phyloP scores from a whole-genome alignment of 53 echinoderm and acorn worm genomes.

The Zoroaster sp. region DNA sequence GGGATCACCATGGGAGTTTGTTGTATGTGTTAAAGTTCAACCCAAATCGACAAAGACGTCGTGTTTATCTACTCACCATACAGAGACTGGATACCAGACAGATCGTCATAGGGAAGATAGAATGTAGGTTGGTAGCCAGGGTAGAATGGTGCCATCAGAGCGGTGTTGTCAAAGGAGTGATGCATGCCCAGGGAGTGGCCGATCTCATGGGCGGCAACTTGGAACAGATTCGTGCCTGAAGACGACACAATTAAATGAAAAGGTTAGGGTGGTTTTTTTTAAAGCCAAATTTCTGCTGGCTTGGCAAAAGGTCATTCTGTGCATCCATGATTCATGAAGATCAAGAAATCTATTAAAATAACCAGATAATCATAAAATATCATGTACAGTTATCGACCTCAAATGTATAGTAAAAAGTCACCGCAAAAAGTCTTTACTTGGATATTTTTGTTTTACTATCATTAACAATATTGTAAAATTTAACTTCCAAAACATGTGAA shows the following conservation, averaged over 20 bases:
- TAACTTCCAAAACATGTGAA: too few relatives aligned
- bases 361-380: background rate
- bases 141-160: slow-evolving; percentile 94
- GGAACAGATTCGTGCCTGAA: slow-evolving; percentile 80
- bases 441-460: background rate
- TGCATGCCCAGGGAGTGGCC: slow-evolving; percentile 90
- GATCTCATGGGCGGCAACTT: slow-evolving; percentile 98
- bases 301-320: too few relatives aligned
- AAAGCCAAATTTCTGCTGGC: too few relatives aligned
- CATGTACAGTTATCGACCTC: background rate
- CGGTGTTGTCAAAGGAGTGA: slow-evolving; percentile 68
- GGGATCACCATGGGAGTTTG: too few relatives aligned
- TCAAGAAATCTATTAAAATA: too few relatives aligned
- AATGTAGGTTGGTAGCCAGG: slow-evolving; percentile 76
- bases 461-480: too few relatives aligned
- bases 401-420: too few relatives aligned
- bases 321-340: too few relatives aligned
- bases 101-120: slow-evolving; percentile 79
- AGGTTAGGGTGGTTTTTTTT: too few relatives aligned
- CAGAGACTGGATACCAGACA: slow-evolving; percentile 80
- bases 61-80: slow-evolving; percentile 97
- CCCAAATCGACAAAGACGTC: background rate
- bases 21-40: too few relatives aligned
- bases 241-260: background rate
- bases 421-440: background rate